Evolutionary conservation across 2,888 invertebrate species (phyloP).

Genomic region (Oithona nana): DNA sequence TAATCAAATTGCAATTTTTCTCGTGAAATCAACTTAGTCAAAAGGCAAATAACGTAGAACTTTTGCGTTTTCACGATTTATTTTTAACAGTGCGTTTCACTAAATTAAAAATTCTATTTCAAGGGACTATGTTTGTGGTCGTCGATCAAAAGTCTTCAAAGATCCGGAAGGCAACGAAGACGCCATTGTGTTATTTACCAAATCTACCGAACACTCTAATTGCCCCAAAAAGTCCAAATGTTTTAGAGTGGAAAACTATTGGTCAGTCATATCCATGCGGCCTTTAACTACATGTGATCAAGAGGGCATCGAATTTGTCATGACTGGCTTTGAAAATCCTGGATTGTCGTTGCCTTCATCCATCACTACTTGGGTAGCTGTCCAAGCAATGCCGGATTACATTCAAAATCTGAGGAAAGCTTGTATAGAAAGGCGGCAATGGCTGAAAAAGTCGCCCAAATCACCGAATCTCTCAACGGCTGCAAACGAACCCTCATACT

Average conservation of each 20-base stretch:
- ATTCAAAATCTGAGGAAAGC: constrained; percentile 8
- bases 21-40: no score
- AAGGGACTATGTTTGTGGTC: constrained; percentile 10
- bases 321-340: constrained; percentile 16
- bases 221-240: neutral
- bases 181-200: neutral
- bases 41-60: no score
- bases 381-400: constrained; percentile 10
- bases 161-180: neutral
- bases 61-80: no score
- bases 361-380: constrained; percentile 13
- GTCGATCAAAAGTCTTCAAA: neutral
- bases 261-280: constrained; percentile 3
- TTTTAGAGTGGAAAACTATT: constrained; percentile 9
- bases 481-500: neutral
- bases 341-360: neutral
- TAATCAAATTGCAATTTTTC: no score
- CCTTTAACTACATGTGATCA: neutral
- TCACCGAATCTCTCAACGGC: neutral
- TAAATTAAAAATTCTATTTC: no score
- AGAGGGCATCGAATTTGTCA: constrained; percentile 4
- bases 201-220: neutral
- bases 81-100: no score
- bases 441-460: neutral
- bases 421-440: neutral